Evolutionary conservation across 2,113 vertebrate genomes (phyloP).

Genomic region (Illadopsis cleaveri): DNA sequence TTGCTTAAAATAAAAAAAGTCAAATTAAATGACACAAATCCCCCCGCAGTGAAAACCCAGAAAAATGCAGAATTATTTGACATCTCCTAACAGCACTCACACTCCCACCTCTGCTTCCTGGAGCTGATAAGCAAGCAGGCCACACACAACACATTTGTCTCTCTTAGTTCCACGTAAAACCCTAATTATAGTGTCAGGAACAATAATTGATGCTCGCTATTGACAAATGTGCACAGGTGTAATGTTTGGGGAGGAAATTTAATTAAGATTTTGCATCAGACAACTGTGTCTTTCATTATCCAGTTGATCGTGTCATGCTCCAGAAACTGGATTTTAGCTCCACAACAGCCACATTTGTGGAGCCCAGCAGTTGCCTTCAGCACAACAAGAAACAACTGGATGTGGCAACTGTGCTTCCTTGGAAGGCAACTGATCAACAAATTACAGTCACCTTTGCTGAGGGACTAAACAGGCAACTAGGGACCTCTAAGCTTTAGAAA

Average conservation of each 20-base stretch:
- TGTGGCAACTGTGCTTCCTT: background rate
- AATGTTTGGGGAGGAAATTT: conserved; percentile 32
- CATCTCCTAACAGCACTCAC: background rate
- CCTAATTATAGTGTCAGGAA: background rate
- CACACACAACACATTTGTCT: background rate
- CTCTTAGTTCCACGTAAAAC: background rate
- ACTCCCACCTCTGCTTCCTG: background rate
- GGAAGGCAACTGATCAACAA: background rate
- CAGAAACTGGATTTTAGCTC: background rate
- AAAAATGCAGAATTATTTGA: background rate
- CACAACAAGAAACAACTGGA: background rate
- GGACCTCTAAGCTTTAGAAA: background rate
- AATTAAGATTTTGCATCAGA: conserved; percentile 17
- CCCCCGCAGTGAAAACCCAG: background rate
- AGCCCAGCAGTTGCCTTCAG: background rate
- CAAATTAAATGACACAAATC: background rate
- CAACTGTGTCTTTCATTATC: background rate
- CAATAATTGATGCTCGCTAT: background rate
- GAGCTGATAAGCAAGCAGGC: background rate
- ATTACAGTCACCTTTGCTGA: background rate
- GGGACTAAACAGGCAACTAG: background rate
- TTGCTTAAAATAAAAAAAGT: background rate
- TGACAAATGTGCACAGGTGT: conserved; percentile 19
- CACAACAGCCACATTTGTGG: background rate
- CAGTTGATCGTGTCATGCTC: background rate